These are phyloP conservation scores for Argentina silus DNA, from an alignment of 2,797 vertebrate genomes.

Conservation along the genomic window DNA sequence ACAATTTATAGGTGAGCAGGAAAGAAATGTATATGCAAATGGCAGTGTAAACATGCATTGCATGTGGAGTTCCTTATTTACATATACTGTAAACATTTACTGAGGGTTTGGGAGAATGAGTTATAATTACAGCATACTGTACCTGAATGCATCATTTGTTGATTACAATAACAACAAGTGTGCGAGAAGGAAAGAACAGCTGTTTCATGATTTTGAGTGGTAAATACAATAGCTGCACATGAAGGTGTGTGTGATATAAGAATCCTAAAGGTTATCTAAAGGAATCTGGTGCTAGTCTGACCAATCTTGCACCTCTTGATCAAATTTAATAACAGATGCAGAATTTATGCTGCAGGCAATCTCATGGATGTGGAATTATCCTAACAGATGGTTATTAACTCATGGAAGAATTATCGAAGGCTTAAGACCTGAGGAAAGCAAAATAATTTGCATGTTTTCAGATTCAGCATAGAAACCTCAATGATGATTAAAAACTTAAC, in stretches of 20 bases:
- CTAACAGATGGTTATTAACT: slow-evolving; percentile 8
- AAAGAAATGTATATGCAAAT: slow-evolving; percentile 53
- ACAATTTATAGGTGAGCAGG: slow-evolving; percentile 63
- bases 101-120: background rate
- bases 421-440: background rate
- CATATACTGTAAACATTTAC: background rate
- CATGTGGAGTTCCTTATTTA: too few species aligned
- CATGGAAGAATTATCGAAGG: slow-evolving; percentile 2
- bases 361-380: slow-evolving; percentile 13
- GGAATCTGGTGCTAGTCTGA: background rate
- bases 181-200: background rate
- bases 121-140: background rate
- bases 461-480: background rate
- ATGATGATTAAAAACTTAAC: background rate
- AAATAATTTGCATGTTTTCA: background rate
- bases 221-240: too few species aligned
- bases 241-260: background rate
- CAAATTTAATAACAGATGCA: background rate
- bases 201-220: background rate
- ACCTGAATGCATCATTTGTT: background rate
- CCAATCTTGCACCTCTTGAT: slow-evolving; percentile 8
- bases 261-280: background rate
- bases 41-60: background rate
- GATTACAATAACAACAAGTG: too few species aligned
- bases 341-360: background rate